phyloP scores from a whole-genome alignment of 2,113 vertebrate species.

The Gorilla gorilla region DNA sequence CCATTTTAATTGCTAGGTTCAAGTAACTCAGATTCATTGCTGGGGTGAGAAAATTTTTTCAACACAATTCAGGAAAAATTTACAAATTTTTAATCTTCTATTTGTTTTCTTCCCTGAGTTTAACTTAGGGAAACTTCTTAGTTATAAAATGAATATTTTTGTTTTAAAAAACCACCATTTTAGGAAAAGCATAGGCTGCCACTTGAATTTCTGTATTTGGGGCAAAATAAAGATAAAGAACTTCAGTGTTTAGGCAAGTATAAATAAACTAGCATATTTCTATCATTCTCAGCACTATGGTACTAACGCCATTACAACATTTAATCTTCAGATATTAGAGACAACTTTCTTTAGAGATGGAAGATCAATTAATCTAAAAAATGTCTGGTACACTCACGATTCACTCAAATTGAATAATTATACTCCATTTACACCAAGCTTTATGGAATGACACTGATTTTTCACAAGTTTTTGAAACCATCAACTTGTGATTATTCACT shows the following conservation, averaged over 20 bases:
- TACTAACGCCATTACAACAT: not conserved
- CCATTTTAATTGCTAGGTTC: constrained; percentile 49
- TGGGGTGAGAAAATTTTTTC: not conserved
- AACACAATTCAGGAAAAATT: constrained; percentile 32
- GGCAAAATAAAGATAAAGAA: not conserved
- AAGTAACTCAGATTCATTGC: not conserved
- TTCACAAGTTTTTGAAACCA: not conserved
- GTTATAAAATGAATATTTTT: not conserved
- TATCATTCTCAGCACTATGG: not conserved
- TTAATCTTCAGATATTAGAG: not conserved
- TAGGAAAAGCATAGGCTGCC: not conserved
- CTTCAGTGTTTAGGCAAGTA: not conserved
- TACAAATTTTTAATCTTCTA: not conserved
- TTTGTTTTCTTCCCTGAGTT: constrained; percentile 14
- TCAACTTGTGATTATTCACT: not conserved
- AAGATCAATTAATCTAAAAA: not conserved
- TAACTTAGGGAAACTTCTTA: constrained; percentile 27
- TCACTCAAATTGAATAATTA: not conserved
- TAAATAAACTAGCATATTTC: not conserved
- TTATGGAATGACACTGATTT: not conserved
- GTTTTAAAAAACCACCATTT: constrained; percentile 7
- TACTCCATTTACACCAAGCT: not conserved
- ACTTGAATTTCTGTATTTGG: not conserved
- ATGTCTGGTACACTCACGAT: not conserved
- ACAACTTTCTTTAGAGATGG: not conserved